Evolutionary conservation across 2,797 vertebrate species (phyloP), one percentile per base, ranked within the genome.

Genomic region (Semaprochilodus insignis): DNA sequence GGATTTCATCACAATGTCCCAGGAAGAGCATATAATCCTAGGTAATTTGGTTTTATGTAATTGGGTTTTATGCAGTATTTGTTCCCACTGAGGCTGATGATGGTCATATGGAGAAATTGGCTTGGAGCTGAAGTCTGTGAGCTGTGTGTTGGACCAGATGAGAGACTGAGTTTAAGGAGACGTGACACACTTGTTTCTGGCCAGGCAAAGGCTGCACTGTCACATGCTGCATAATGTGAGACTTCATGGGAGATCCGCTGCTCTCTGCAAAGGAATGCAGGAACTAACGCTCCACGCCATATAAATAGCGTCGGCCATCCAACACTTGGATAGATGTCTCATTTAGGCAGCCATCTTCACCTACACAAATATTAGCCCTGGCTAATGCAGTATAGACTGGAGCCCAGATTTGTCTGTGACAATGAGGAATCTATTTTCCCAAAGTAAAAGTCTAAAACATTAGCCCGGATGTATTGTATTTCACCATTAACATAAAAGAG

Each of bases 141-240:
- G 57, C 75, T 73, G 51, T 71, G 52, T 15, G 57, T 76, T 62
- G 62, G 55, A 14, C 74, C 72, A 82, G 67, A 87, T 66, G 73
- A 83, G 66, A 40, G 34, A 5, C 72, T 83, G 81, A 86, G 75
- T 74, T 82, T 84, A 79, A 83, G 66, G 23, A 54, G 51, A 86
- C 55, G 63, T 76, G 81, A 83, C 85, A 84, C 83, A 36, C 72
- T 71, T 52, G 52, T 82, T 81, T 85, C 71, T 78, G 72, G 52
- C 66, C 52, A 57, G 76, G 62, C 81, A 81, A 85, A 85, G 72
- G 67, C 71, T 19, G 21, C 7, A 13, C 63, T 40, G 74, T 87
- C 87, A 88, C 83, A 59, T 88, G 85, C 79, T 80, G 55, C 70
- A 57, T 77, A 82, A 87, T 83, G 82, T 87, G 87, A 86, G 74